Base-by-base conservation (phyloP, 1,140 invertebrate species). In the Globodera ellingtonae region DNA sequence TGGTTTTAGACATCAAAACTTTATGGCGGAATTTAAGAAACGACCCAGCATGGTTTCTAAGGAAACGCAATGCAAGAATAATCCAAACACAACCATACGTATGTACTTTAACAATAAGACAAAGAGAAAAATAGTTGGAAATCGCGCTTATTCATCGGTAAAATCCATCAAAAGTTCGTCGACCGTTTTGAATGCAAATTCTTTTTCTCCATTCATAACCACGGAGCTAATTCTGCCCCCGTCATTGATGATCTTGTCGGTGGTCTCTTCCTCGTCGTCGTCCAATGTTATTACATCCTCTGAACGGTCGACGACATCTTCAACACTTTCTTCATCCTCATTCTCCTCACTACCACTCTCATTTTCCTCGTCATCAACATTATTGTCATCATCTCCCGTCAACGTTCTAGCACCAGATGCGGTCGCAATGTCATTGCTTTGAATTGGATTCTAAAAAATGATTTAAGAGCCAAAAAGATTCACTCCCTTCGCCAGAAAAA, bases 241-340 rank as follows among this genome's bases (percentile, higher is more conserved):
- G 4, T 10, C 44, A 6, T 74, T 3, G 24, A 21, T 74, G 2
- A 24, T 47, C 18, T 70, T 76, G 59, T 8, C 15, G 59, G 24
- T 46, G 4, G 24, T 15, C n/a, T 46, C 46, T n/a, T 76, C 56
- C 21, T 62, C 46, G 13, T 76, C 56, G 18, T 56, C 74, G 0
- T 76, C 74, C 35, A 67, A 76, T 21, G 46, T 76, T 59, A 76
- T 62, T 10, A 73, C 21, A 21, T 56, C 56, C 15, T 62, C 56
- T 15, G 56, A 15, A 18, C 24, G 47, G 8, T 18, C 21, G 4
- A 35, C 35, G 21, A 13, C 56, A 18, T 56, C 52, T 76, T 52
- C 48, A 76, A 66, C 21, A 62, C 44, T 71, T 48, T 73, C 74
- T 18, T 70, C 44, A 59, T 21, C 56, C 8, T 76, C 48, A 47